Percentiles rank a stretch among this genome's conserved stretches.
These are phyloP conservation scores for Apamea epomidion DNA, from an alignment of 2,888 invertebrate genomes.

Conservation along the genomic window DNA sequence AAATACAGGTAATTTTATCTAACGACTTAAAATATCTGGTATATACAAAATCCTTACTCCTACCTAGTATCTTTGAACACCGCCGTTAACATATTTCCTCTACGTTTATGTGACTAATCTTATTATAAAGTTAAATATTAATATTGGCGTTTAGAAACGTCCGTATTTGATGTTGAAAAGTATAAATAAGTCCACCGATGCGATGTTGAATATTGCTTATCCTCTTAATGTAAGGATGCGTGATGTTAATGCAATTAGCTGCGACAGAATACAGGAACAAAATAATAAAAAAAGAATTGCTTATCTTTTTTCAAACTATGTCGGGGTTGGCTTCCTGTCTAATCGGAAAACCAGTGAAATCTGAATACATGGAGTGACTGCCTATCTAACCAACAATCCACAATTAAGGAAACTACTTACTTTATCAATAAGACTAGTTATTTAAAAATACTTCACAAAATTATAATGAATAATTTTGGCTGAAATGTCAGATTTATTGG, in stretches of 20 bases:
- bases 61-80: background rate
- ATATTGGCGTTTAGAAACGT: slow-evolving; percentile 3
- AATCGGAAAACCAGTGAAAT: background rate
- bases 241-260: slow-evolving; percentile 21
- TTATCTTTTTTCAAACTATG: background rate
- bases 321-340: background rate
- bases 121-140: slow-evolving; percentile 20
- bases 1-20: background rate
- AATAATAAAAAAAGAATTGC: background rate
- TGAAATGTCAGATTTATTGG: background rate
- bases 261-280: slow-evolving; percentile 8
- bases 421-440: background rate
- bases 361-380: background rate
- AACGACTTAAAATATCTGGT: slow-evolving; percentile 9
- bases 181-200: slow-evolving; percentile 46
- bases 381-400: background rate
- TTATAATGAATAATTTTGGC: background rate
- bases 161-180: slow-evolving; percentile 16
- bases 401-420: background rate
- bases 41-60: background rate
- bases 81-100: background rate
- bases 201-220: slow-evolving; percentile 37
- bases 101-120: slow-evolving; percentile 35
- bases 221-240: slow-evolving; percentile 23
- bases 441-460: background rate